A percentile compares a stretch with the other conserved stretches of the same genome.
Evolutionary conservation across 2,113 vertebrate species (phyloP).

Genomic region (Glaucomys volans): DNA sequence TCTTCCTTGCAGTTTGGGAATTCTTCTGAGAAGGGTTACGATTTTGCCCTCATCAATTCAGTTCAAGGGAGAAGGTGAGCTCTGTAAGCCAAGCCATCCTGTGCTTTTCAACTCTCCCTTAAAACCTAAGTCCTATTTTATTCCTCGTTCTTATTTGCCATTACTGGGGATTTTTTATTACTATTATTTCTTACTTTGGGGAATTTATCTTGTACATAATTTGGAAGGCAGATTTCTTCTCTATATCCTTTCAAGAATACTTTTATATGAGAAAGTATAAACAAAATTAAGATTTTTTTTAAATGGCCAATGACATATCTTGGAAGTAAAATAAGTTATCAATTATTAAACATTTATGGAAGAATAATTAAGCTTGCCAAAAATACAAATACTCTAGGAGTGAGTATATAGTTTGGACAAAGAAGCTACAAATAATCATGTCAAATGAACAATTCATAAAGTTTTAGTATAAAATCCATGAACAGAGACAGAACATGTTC

Average conservation of each 20-base stretch:
- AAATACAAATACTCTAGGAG: neutral
- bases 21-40: neutral
- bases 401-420: neutral
- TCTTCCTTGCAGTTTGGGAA: neutral
- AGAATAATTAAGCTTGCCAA: neutral
- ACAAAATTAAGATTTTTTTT: neutral
- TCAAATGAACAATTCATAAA: neutral
- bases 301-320: neutral
- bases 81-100: neutral
- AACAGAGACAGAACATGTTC: neutral
- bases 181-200: neutral
- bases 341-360: constrained; percentile 30
- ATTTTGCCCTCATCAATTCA: neutral
- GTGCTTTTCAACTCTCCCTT: neutral
- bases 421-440: neutral
- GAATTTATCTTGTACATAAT: neutral
- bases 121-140: neutral
- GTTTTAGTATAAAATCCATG: neutral
- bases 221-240: neutral
- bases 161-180: neutral
- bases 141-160: neutral
- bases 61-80: neutral
- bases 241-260: neutral
- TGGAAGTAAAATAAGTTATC: neutral
- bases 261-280: neutral